Percentiles rank a stretch among this genome's conserved stretches.
Evolutionary conservation across 2,113 vertebrate genomes (phyloP).

Genomic region (Oreochromis niloticus): DNA sequence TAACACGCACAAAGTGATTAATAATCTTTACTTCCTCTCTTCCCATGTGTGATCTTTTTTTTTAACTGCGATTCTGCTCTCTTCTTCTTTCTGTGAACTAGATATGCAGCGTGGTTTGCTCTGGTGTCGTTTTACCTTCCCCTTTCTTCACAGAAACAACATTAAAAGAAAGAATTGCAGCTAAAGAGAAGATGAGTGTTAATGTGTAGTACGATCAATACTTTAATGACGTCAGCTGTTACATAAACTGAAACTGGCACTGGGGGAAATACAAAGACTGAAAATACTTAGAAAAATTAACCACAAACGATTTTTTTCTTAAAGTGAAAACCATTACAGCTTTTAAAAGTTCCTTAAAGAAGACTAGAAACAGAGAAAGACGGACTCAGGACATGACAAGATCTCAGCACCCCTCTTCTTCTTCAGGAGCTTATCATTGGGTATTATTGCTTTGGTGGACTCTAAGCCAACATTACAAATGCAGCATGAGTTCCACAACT

Average conservation of each 20-base stretch:
- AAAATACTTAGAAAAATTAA: not conserved
- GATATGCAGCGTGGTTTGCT: fast-evolving
- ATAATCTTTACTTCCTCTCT: not conserved
- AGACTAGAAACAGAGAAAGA: not conserved
- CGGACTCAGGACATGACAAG: not conserved
- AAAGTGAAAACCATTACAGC: not conserved
- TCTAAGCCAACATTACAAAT: not conserved
- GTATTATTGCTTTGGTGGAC: not conserved
- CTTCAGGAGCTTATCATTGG: not conserved
- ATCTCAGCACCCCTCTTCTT: not conserved
- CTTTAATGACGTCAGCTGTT: not conserved
- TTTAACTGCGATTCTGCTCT: not conserved
- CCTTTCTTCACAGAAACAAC: not conserved
- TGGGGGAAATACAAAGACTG: not conserved
- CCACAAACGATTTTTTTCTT: not conserved
- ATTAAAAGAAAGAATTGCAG: not conserved
- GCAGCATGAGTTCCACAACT: not conserved
- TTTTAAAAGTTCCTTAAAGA: not conserved
- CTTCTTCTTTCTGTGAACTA: not conserved
- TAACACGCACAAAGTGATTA: not conserved
- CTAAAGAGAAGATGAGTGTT: not conserved
- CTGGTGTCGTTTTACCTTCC: not conserved
- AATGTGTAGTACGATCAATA: not conserved
- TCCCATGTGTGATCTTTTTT: not conserved
- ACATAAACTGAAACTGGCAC: not conserved